These are phyloP conservation scores for Caranx melampygus DNA, from an alignment of 2,113 vertebrate species.

Conservation along the genomic window DNA sequence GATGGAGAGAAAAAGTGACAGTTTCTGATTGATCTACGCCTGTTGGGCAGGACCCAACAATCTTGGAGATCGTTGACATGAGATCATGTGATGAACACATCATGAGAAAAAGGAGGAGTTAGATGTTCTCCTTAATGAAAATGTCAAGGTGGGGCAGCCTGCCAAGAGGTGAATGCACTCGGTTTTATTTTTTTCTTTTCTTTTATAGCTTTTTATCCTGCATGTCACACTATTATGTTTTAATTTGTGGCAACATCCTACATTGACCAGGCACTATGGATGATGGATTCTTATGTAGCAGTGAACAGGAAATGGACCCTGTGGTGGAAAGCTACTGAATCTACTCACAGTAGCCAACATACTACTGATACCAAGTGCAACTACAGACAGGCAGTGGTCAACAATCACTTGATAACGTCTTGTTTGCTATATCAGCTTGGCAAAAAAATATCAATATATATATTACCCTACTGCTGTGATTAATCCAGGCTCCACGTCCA, in stretches of 20 bases:
- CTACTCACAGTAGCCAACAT: slow-evolving; percentile 1
- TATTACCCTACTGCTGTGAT: slow-evolving; percentile 45
- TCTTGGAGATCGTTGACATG: slow-evolving; percentile 7
- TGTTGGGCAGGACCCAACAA: slow-evolving; percentile 75
- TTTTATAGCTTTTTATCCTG: slow-evolving; percentile 59
- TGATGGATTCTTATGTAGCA: slow-evolving; percentile 45
- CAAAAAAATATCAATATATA: slow-evolving; percentile 18
- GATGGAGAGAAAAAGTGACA: background rate
- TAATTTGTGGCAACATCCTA: slow-evolving; percentile 57
- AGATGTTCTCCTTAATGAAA: slow-evolving; percentile 1
- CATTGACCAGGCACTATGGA: slow-evolving; percentile 62
- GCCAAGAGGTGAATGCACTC: slow-evolving; percentile 24
- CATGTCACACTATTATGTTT: slow-evolving; percentile 78
- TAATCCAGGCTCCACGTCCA: slow-evolving; percentile 40
- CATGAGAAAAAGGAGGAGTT: background rate
- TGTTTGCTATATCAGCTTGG: slow-evolving; percentile 54
- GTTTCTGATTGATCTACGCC: slow-evolving; percentile 45
- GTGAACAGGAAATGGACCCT: slow-evolving; percentile 9
- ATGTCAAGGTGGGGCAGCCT: slow-evolving; percentile 26
- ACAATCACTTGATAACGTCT: slow-evolving; percentile 32
- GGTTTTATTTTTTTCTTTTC: slow-evolving; percentile 43
- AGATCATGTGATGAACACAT: slow-evolving; percentile 10
- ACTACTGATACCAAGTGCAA: slow-evolving; percentile 57
- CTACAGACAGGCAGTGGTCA: slow-evolving; percentile 25
- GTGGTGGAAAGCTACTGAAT: slow-evolving; percentile 8